Conservation (phyloP, 2,888 invertebrate genomes). For the Eurois occulta region DNA sequence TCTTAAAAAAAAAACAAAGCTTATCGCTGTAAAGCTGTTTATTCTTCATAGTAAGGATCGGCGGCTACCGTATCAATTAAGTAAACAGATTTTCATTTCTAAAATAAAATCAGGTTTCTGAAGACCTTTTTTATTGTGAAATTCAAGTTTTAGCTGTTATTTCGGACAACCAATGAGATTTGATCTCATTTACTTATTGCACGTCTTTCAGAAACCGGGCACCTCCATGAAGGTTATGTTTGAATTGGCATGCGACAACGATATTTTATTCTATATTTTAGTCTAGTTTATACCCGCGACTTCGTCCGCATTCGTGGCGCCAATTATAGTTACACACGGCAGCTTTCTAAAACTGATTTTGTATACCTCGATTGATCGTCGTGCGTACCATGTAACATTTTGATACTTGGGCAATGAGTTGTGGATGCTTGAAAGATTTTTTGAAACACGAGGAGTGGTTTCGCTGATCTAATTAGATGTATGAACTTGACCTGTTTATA, state of each 20-base stretch:
- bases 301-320: background rate
- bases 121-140: background rate
- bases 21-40: background rate
- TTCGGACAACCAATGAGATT: no score
- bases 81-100: background rate
- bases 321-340: no score
- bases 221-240: background rate
- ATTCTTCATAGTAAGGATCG: background rate
- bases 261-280: background rate
- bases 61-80: constrained; percentile 21
- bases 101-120: background rate
- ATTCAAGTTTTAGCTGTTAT: background rate
- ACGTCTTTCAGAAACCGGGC: background rate
- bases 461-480: background rate
- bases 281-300: background rate
- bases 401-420: no score
- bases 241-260: background rate
- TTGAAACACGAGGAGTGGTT: background rate
- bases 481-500: background rate
- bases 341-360: no score
- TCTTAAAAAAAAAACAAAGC: background rate
- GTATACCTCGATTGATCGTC: no score
- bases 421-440: background rate
- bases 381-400: no score
- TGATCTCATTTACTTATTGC: background rate